Evolutionary conservation across 37 sponge, comb jelly and placozoan species (phyloP).

Genomic region (Ianthella basta): DNA sequence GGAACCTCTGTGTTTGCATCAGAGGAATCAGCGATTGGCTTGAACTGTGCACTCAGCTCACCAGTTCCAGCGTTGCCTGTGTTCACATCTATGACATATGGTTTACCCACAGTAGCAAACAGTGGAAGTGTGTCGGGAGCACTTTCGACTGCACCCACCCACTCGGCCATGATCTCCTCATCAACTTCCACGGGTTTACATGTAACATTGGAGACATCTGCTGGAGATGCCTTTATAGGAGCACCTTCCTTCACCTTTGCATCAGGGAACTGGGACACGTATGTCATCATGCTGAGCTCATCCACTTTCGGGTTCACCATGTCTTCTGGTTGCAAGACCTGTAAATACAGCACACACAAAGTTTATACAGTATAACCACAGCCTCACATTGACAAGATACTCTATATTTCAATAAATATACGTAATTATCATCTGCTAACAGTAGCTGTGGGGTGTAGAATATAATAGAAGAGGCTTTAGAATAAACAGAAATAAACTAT

Average conservation of each 20-base stretch:
- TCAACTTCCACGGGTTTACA: slow-evolving; percentile 18
- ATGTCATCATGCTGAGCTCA: slow-evolving; percentile 99
- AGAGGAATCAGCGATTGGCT: neutral
- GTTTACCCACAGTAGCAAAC: slow-evolving; percentile 48
- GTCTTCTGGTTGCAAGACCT: slow-evolving; percentile 92
- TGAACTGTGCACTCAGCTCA: slow-evolving; percentile 40
- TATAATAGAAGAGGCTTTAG: too few species aligned
- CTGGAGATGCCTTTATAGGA: slow-evolving; percentile 59
- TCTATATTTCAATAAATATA: too few species aligned
- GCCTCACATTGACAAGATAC: too few species aligned
- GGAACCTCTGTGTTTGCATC: slow-evolving; percentile 18
- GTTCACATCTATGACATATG: slow-evolving; percentile 45
- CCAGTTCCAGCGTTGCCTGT: slow-evolving; percentile 61
- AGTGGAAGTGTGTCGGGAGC: slow-evolving; percentile 1
- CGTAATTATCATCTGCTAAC: too few species aligned
- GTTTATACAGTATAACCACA: too few species aligned
- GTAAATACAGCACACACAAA: too few species aligned
- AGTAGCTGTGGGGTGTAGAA: too few species aligned
- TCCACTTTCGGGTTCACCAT: slow-evolving; percentile 94
- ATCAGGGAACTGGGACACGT: slow-evolving; percentile 93
- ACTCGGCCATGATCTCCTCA: slow-evolving; percentile 8
- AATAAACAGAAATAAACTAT: too few species aligned
- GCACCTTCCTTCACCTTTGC: slow-evolving; percentile 94
- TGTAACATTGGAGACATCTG: slow-evolving; percentile 48
- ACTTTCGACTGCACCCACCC: slow-evolving; percentile 19